phyloP scores from a whole-genome alignment of 1,140 invertebrate species.

The Patella vulgata region DNA sequence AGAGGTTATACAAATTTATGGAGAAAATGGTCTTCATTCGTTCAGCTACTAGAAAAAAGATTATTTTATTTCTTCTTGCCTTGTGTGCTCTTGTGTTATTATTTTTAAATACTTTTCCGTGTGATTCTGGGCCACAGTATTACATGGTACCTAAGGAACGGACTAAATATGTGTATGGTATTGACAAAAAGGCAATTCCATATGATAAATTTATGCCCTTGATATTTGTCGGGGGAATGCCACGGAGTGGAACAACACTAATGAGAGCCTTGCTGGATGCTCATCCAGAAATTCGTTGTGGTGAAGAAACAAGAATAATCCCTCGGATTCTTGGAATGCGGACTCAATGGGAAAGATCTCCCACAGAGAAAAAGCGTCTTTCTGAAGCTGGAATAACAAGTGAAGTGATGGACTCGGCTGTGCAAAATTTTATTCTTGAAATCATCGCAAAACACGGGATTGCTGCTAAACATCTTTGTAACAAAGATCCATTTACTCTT shows the following conservation, averaged over 20 bases:
- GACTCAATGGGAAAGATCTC: conserved; percentile 56
- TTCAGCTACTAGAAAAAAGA: conserved; percentile 5
- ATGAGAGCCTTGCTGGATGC: conserved; percentile 98
- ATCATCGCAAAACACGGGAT: conserved; percentile 79
- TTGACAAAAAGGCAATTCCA: conserved; percentile 46
- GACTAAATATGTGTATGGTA: conserved; percentile 46
- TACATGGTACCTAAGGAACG: conserved; percentile 55
- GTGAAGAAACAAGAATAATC: conserved; percentile 97
- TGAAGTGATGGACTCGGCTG: conserved; percentile 91
- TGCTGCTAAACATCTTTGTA: conserved; percentile 89
- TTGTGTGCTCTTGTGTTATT: conserved; percentile 13
- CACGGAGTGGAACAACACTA: conserved; percentile 94
- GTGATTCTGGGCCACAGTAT: conserved; percentile 27
- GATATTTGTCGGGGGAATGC: conserved; percentile 97
- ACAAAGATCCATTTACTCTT: conserved; percentile 99
- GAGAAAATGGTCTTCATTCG: conserved; percentile 15
- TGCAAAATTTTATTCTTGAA: conserved; percentile 96
- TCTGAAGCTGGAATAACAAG: conserved; percentile 94
- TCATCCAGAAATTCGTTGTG: conserved; percentile 97
- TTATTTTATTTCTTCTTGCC: neutral
- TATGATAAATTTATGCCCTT: conserved; percentile 86
- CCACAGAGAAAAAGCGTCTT: conserved; percentile 73
- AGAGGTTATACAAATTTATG: neutral
- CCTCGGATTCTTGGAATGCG: conserved; percentile 71
- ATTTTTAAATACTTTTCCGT: conserved; percentile 34